Conservation (phyloP, 2,113 vertebrate genomes). For the Marmota flaviventris region DNA sequence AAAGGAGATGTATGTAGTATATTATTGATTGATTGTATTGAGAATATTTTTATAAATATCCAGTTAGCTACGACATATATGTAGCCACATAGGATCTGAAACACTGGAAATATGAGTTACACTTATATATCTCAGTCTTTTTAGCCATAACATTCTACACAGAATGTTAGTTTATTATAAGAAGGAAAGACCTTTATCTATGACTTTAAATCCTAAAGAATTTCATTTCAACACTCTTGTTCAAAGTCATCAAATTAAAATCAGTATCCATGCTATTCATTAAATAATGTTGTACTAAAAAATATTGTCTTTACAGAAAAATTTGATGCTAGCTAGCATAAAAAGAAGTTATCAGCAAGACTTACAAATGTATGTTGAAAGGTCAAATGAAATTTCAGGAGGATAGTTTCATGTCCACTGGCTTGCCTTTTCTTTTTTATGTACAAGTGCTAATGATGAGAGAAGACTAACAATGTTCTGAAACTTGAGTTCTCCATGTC, state of each 20-base stretch:
- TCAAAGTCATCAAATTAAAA: background rate
- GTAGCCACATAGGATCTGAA: background rate
- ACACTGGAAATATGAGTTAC: background rate
- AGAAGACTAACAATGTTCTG: background rate
- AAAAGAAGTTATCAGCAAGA: background rate
- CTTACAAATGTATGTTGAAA: slow-evolving; percentile 3
- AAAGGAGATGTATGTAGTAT: background rate
- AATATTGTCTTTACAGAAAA: slow-evolving; percentile 19
- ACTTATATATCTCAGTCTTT: slow-evolving; percentile 3
- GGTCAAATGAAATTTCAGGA: background rate
- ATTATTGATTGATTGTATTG: background rate
- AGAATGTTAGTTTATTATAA: slow-evolving; percentile 12
- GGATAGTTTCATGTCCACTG: background rate
- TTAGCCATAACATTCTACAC: background rate
- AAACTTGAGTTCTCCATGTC: background rate
- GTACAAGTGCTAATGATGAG: background rate
- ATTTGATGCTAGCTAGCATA: background rate
- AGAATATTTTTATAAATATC: background rate
- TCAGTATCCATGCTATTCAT: background rate
- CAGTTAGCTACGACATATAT: background rate
- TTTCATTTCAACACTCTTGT: slow-evolving; percentile 2
- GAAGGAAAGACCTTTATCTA: background rate
- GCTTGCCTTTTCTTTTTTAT: background rate
- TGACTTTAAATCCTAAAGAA: background rate
- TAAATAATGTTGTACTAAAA: background rate